Evolutionary conservation across 2,888 invertebrate genomes (phyloP), one percentile per base, ranked within the genome.

Genomic region (Marronus borbonicus): DNA sequence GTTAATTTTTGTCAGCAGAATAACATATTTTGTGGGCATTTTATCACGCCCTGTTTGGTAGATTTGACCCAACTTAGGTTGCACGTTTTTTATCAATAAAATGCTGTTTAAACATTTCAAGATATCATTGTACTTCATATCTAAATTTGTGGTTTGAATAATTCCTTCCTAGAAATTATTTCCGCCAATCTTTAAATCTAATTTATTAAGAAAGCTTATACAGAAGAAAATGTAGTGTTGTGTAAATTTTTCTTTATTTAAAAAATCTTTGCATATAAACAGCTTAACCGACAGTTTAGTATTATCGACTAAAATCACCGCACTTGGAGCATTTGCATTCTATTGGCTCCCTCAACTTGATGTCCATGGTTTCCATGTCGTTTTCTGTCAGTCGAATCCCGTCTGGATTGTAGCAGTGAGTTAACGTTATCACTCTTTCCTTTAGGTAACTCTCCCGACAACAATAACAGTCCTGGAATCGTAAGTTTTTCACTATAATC

Each of bases 291-390:
- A 44, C 8, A 76, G 76, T 14, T 36, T 49, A 50, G 17, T 64
- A 84, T 90, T 92, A 94, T 90, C 94, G 93, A 77, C 94, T 94
- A 85, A 93, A 95, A 86, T 96, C 96, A 79, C 96, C 96, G 87
- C 97, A 97, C 88, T 96, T 96, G 88, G 93, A 95, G 87, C 97
- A 97, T 89, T 95, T 95, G 89, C 97, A 97, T 84, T 97, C 96
- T 49, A 94, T 93, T 0, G 97, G 97, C 88, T 97, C 97, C 79
- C 94, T 91, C 78, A 97, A 90, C 83, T 94, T 94, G 60, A 97
- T 92, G 85, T 96, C 94, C 95, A 97, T 95, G 12, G 92, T 90
- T 58, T 94, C 93, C 83, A 91, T 89, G 49, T 93, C 93, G 83
- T 93, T 93, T 10, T 92, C 91, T 75, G 92, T 93, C 74, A 97